Evolutionary conservation across 37 sponge, comb jelly and placozoan genomes (phyloP).

Genomic region (Beroe ovata): DNA sequence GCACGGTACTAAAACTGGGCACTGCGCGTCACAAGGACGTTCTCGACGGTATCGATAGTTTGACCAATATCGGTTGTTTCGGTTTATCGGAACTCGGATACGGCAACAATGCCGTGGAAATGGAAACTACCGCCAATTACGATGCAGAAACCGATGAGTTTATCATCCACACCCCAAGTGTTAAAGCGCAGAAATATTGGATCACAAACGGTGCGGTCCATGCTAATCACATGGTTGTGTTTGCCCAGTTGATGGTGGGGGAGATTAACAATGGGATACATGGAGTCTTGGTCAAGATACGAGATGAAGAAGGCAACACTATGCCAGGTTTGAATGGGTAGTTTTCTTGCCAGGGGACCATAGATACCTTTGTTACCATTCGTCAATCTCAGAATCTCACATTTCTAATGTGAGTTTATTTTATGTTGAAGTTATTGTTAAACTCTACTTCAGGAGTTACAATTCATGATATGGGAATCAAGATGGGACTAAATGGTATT

Average conservation of each 20-base stretch:
- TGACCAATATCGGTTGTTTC: slow-evolving; percentile 84
- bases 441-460: slow-evolving; percentile 78
- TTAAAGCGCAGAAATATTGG: slow-evolving; percentile 95
- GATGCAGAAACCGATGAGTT: slow-evolving; percentile 91
- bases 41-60: slow-evolving; percentile 53
- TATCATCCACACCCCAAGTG: slow-evolving; percentile 87
- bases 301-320: slow-evolving; percentile 75
- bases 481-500: slow-evolving; percentile 86
- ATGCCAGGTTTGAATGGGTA: slow-evolving; percentile 39
- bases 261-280: slow-evolving; percentile 91
- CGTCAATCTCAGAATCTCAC: no score
- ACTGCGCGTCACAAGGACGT: slow-evolving; percentile 61
- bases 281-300: slow-evolving; percentile 83
- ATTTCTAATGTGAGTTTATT: no score
- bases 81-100: slow-evolving; percentile 93
- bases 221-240: slow-evolving; percentile 86
- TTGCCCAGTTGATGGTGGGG: slow-evolving; percentile 91
- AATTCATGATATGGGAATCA: slow-evolving; percentile 91
- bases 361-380: no score
- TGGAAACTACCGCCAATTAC: slow-evolving; percentile 94
- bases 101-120: slow-evolving; percentile 85
- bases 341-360: no score
- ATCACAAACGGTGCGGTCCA: slow-evolving; percentile 80
- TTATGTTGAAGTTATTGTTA: no score
- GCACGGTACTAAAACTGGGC: slow-evolving; percentile 47